Evolutionary conservation across 1,140 invertebrate genomes (phyloP).

Genomic region (Drosophila sp.): DNA sequence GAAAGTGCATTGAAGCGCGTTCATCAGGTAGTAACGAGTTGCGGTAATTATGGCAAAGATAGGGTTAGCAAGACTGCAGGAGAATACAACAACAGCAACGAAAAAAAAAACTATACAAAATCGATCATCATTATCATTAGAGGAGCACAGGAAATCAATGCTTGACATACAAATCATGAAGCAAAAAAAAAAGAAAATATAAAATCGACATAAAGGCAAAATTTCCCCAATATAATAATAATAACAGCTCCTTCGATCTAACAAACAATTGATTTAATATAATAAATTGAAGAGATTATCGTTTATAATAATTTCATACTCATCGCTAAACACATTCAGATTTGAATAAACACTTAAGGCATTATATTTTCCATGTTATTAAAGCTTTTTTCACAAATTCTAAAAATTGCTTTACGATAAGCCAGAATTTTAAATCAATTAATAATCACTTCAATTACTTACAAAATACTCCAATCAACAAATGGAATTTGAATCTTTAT

Average conservation of each 20-base stretch:
- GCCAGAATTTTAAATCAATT: no score
- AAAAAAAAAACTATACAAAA: neutral
- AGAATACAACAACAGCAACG: neutral
- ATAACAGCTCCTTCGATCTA: neutral
- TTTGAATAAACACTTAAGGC: no score
- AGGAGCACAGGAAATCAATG: constrained; percentile 59
- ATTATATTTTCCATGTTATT: no score
- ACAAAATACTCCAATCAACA: no score
- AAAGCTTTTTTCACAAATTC: no score
- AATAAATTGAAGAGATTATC: neutral
- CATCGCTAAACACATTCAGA: no score
- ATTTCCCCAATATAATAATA: neutral
- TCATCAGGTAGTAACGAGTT: constrained; percentile 39
- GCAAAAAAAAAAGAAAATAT: constrained; percentile 39
- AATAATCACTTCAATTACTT: no score
- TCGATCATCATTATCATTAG: constrained; percentile 8
- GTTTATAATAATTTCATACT: no score
- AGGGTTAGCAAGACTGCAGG: neutral
- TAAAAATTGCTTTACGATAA: no score
- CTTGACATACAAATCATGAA: constrained; percentile 67
- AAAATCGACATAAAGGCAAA: neutral
- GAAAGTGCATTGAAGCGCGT: constrained; percentile 46
- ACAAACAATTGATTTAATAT: neutral
- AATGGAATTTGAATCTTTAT: no score
- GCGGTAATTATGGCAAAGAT: constrained; percentile 48